Evolutionary conservation across 2,888 invertebrate genomes (phyloP).

Genomic region (Drosophila dives): DNA sequence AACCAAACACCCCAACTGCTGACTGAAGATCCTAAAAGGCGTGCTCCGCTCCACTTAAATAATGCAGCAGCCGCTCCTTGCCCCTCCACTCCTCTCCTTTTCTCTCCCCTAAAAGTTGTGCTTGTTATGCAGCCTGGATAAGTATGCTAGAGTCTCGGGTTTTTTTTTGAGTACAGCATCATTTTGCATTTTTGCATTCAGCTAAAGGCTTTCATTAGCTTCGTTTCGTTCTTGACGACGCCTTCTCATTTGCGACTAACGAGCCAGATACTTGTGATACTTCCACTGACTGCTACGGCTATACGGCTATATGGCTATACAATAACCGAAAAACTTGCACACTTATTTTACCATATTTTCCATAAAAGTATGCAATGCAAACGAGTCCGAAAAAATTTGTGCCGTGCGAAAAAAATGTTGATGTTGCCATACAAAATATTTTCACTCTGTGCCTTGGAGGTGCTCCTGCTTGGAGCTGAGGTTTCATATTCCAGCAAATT

Average conservation of each 20-base stretch:
- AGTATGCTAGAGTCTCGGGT: constrained; percentile 21
- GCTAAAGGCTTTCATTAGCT: constrained; percentile 63
- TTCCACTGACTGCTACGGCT: constrained; percentile 6
- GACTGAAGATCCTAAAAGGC: constrained; percentile 45
- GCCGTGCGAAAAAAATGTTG: constrained; percentile 50
- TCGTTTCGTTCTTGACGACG: constrained; percentile 51
- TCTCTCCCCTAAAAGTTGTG: constrained; percentile 7
- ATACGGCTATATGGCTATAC: constrained; percentile 27
- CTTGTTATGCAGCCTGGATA: constrained; percentile 52
- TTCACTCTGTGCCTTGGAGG: constrained; percentile 14
- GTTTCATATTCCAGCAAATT: constrained; percentile 69
- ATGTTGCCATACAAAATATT: constrained; percentile 40
- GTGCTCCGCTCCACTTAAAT: constrained; percentile 57
- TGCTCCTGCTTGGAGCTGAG: constrained; percentile 48
- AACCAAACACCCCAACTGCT: not conserved
- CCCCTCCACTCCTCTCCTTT: not conserved
- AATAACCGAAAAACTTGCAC: constrained; percentile 52
- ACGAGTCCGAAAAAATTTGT: constrained; percentile 53
- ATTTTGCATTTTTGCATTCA: constrained; percentile 48
- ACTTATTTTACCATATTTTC: constrained; percentile 7
- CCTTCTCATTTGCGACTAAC: constrained; percentile 58
- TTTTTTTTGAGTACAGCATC: constrained; percentile 34
- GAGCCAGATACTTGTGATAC: constrained; percentile 53
- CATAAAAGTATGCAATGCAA: constrained; percentile 28
- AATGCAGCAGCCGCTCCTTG: constrained; percentile 26